Base-by-base conservation (phyloP, 2,888 invertebrate species). In the Lamellibrachia columna region DNA sequence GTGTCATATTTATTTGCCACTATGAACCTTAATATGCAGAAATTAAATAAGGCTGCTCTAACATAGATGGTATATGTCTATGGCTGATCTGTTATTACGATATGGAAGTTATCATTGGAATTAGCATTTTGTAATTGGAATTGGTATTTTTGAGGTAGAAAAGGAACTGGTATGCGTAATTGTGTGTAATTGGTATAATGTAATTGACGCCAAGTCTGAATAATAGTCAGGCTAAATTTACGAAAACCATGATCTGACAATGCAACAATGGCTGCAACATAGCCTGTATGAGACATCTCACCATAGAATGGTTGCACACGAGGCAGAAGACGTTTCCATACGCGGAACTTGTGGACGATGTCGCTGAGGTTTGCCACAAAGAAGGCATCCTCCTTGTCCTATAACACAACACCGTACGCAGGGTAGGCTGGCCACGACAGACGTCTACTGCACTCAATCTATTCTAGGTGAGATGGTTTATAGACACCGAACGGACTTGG, bases 281-380 rank as follows among this genome's bases (percentile, higher is more conserved):
- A 28, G 28, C 28, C 28, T 28, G 28, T 28, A 75, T 6, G 22
- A 75, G 75, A 75, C 28, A 53, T 93, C 94, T 97, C 96, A 98
- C 98, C 99, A 97, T 99, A 99, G 96, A 98, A 98, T 3, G 99
- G 99, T 95, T 98, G 97, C 40, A 99, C 98, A 93, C 99, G 97
- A 90, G 99, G 99, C 97, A 99, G 97, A 94, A 97, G 97, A 94
- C 97, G 97, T 95, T 97, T 97, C 99, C 99, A 99, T 93, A 97
- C 97, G 95, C 97, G 97, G 97, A 98, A 98, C 96, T 99, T 98
- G 91, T 97, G 97, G 91, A 98, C 98, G 95, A 99, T 97, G 95
- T 98, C 98, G 93, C 98, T 98, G 94, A 99, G 97, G 96, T 99
- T 98, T 96, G 98, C 98, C 94, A 99, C 97, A 96, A 98, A 98